phyloP scores from a whole-genome alignment of 2,888 invertebrate species.

The Tetropium fuscum region DNA sequence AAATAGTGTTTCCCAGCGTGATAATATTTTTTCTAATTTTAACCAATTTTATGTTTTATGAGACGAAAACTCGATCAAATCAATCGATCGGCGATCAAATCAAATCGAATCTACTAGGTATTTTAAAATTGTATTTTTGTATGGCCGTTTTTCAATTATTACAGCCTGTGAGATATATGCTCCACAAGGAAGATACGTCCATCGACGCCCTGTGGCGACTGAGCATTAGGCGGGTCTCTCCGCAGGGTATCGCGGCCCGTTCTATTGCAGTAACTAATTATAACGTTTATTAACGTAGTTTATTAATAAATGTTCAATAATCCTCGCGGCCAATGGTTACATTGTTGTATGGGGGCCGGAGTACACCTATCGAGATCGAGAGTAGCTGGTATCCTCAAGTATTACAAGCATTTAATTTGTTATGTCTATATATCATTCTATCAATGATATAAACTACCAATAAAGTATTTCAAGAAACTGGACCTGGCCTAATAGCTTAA shows the following conservation, averaged over 20 bases:
- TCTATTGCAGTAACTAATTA: conserved; percentile 60
- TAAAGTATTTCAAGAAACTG: no score
- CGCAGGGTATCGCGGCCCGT: conserved; percentile 19
- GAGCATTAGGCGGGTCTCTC: conserved; percentile 23
- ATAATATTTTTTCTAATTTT: no score
- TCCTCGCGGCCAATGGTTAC: conserved; percentile 57
- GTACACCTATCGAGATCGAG: conserved; percentile 1
- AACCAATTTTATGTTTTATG: no score
- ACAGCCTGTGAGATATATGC: not conserved
- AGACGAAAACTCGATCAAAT: no score
- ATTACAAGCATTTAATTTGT: no score
- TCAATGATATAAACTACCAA: no score
- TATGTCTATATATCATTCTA: no score
- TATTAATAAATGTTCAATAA: conserved; percentile 65
- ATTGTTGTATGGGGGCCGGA: conserved; percentile 45
- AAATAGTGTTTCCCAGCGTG: no score
- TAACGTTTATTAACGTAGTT: conserved; percentile 66
- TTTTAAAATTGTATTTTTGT: not conserved
- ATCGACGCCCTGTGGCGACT: conserved; percentile 4
- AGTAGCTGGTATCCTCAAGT: no score
- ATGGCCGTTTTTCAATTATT: conserved; percentile 14
- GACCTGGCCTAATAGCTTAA: no score
- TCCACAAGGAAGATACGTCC: not conserved
- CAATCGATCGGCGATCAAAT: no score
- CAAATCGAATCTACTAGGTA: no score